Base-by-base conservation (phyloP, 2,113 vertebrate genomes). In the Centropus unirufus region DNA sequence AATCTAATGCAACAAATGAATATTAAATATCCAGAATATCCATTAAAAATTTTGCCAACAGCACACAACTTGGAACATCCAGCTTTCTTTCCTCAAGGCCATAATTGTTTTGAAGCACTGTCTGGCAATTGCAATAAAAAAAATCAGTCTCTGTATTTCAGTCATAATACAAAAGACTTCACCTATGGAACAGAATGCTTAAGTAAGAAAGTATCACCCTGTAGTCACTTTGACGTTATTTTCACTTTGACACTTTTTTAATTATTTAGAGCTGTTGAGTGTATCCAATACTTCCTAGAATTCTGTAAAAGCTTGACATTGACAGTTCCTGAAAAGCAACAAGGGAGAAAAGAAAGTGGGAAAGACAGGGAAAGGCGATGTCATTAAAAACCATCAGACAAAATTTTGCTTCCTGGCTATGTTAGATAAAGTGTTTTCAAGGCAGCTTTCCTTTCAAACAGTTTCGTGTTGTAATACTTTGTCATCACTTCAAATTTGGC, bases 121-220 rank as follows among this genome's bases (percentile, higher is more conserved):
- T 32, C n/a, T 13, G 34, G 14, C 8, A 64, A 13, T 27, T 55
- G 12, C 22, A 70, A 42, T 5, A 46, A 59, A 81, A 81, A 36
- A 74, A 20, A 52, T 30, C 52, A 18, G 12, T 34, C 6, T 0
- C 0, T 3, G 2, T 52, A 22, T 26, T 63, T 72, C 66, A 78
- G 47, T 44, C 52, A 18, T 22, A 75, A 32, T 30, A 61, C 3
- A 20, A 21, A 52, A 57, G 30, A 24, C 14, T 75, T 34, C 10
- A 36, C 2, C 18, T 15, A 15, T 11, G 47, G 54, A 90, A 12
- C 3, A 51, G 68, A 75, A 63, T 52, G 75, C 30, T 84, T 57
- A 57, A 69, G 32, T 84, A 61, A 75, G 40, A 46, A 68, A 18
- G 21, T 42, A 55, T 30, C 24, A n/a, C 11, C 92, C 34, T 59